Base-by-base conservation (phyloP, 2,888 invertebrate genomes). In the Resseliella maxima region DNA sequence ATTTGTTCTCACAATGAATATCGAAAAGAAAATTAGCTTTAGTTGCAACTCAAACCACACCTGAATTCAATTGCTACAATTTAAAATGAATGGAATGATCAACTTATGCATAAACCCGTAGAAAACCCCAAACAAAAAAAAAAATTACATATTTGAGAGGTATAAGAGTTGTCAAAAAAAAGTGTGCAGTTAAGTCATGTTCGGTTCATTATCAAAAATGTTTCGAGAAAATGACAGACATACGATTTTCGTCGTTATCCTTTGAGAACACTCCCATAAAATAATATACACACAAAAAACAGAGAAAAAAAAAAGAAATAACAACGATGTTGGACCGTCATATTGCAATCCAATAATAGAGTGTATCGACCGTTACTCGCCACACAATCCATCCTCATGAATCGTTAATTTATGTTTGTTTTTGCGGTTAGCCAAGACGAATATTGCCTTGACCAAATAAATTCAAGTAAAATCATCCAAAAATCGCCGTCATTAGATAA, bases 401-500 rank as follows among this genome's bases (percentile, higher is more conserved):
- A 72, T 72, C 35, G 15, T 72, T 72, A 72, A 72, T 72, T 31
- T 27, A 27, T 72, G 18, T 59, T 2, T 21, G 21, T 50, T 59
- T 59, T 24, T 2, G 24, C 27, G 50, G 50, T 50, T 59, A 72
- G 31, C 15, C 31, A 3, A 27, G 31, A 27, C 12, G 31, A 35
- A 72, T 31, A 12, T 72, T 15, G 72, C 72, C 72, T 72, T 72
- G 27, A 72, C 72, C 72, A 31, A 41, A 31, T 35, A 72, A 59
- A 72, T 72, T n/a, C 10, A 15, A 72, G 27, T 72, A 10, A 59
- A 59, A 59, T 72, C 72, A 72, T 72, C 31, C 18, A 12, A 59
- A 59, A 35, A n/a, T n/a, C 15, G 5, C 21, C 15, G 31, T 72
- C 72, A 72, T 59, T 24, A 59, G 59, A 24, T 27, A 59, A 50